Evolutionary conservation across 2,797 vertebrate genomes (phyloP).

Genomic region (Zonotrichia albicollis): DNA sequence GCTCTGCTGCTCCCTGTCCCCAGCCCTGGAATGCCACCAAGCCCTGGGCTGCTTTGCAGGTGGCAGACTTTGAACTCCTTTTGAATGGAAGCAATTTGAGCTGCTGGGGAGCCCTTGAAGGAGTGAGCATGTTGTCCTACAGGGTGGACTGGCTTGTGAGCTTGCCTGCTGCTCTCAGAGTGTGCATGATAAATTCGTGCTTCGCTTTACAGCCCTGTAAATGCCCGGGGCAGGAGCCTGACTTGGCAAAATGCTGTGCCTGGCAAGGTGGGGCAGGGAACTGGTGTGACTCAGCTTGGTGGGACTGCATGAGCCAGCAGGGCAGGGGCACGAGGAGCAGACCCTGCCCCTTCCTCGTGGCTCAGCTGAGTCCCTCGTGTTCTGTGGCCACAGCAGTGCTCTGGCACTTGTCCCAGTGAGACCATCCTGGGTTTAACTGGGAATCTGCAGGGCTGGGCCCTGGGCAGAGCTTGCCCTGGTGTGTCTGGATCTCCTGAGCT

Average conservation of each 20-base stretch:
- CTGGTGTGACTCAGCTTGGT: neutral
- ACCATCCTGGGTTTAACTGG: neutral
- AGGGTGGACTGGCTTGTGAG: neutral
- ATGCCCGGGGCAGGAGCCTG: neutral
- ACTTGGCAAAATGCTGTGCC: neutral
- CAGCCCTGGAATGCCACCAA: neutral
- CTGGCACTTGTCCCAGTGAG: neutral
- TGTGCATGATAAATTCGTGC: neutral
- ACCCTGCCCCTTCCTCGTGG: neutral
- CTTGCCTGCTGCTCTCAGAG: neutral
- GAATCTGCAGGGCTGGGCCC: neutral
- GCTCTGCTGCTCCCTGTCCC: neutral
- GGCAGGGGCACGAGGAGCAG: neutral
- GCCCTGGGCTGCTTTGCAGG: neutral
- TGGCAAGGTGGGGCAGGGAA: neutral
- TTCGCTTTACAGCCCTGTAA: neutral
- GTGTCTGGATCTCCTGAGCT: rapidly evolving
- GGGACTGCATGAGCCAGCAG: neutral
- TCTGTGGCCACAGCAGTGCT: neutral
- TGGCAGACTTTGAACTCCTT: neutral
- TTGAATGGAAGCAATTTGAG: neutral
- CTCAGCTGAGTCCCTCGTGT: rapidly evolving
- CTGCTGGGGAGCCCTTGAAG: neutral
- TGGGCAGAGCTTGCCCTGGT: neutral
- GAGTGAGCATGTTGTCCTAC: rapidly evolving